Percentiles rank a stretch among this genome's conserved stretches.
Conservation (phyloP, 2,888 invertebrate species). For the Ophioninae sp. region DNA sequence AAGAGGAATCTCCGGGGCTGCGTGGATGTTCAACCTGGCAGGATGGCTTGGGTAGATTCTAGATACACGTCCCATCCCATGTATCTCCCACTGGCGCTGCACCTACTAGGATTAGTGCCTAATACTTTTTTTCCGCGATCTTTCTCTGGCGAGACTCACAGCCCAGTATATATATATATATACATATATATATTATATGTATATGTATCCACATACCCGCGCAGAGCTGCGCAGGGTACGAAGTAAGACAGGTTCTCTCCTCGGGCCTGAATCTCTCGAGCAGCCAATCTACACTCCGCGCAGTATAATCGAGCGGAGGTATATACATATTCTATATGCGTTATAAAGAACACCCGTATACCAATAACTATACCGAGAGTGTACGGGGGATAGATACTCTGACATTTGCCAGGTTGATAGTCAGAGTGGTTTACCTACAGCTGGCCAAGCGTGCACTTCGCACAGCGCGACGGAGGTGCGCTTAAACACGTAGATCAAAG, state of each 20-base stretch:
- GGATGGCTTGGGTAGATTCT: conserved; percentile 12
- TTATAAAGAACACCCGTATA: conserved; percentile 25
- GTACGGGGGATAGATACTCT: conserved; percentile 73
- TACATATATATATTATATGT: too few relatives aligned
- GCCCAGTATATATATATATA: conserved; percentile 27
- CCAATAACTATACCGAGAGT: conserved; percentile 6
- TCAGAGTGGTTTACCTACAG: conserved; percentile 77
- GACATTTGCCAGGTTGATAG: conserved; percentile 78
- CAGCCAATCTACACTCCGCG: conserved; percentile 51
- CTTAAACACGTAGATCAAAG: neutral
- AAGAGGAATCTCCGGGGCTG: too few relatives aligned
- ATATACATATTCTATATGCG: conserved; percentile 22
- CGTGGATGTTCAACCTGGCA: neutral
- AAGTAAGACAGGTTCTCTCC: conserved; percentile 66
- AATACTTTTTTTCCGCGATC: conserved; percentile 62
- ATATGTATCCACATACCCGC: neutral
- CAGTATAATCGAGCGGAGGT: conserved; percentile 16
- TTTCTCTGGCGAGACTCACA: conserved; percentile 23
- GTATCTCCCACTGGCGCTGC: conserved; percentile 54
- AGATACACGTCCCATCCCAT: conserved; percentile 6
- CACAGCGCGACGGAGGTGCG: neutral
- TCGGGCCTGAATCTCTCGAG: conserved; percentile 57
- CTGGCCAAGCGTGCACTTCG: conserved; percentile 43
- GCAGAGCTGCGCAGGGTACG: conserved; percentile 27
- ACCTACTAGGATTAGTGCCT: conserved; percentile 64